Percentiles rank a stretch among this genome's conserved stretches.
Evolutionary conservation across 2,797 vertebrate genomes (phyloP).

Genomic region (Gallirallus australis): DNA sequence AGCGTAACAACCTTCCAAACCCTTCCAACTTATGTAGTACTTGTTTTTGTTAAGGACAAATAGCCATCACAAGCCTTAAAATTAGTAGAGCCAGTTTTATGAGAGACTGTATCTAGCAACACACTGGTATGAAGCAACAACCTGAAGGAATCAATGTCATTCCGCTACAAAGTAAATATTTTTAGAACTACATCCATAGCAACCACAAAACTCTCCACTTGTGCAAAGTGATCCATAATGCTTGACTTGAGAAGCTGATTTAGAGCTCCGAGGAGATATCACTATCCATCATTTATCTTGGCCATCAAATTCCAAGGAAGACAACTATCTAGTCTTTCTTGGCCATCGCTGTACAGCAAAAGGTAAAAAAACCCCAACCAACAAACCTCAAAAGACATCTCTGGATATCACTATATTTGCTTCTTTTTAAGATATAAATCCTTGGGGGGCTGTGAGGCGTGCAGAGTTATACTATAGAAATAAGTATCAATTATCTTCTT

Average conservation of each 20-base stretch:
- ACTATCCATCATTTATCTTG: conserved; percentile 13
- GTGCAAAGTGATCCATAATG: conserved; percentile 36
- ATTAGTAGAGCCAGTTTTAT: neutral
- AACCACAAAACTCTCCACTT: conserved; percentile 44
- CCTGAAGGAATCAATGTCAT: neutral
- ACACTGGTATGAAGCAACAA: neutral
- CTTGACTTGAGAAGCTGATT: conserved; percentile 26
- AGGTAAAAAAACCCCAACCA: no score
- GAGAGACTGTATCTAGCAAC: neutral
- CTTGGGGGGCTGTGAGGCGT: accelerated
- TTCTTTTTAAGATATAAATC: conserved; percentile 1
- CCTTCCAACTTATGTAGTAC: neutral
- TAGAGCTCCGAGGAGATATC: conserved; percentile 5
- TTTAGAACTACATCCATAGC: conserved; percentile 41
- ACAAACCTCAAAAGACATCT: neutral
- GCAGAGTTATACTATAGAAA: neutral
- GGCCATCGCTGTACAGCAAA: neutral
- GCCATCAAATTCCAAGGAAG: conserved; percentile 7
- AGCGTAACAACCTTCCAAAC: neutral
- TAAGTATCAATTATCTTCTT: neutral
- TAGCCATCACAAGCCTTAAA: neutral
- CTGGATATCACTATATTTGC: neutral
- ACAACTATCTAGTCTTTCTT: neutral
- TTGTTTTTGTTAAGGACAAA: neutral
- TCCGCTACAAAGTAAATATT: conserved; percentile 46